Evolutionary conservation across 2,113 vertebrate genomes (phyloP), one percentile per base, ranked within the genome.

Genomic region (Jaculus jaculus): DNA sequence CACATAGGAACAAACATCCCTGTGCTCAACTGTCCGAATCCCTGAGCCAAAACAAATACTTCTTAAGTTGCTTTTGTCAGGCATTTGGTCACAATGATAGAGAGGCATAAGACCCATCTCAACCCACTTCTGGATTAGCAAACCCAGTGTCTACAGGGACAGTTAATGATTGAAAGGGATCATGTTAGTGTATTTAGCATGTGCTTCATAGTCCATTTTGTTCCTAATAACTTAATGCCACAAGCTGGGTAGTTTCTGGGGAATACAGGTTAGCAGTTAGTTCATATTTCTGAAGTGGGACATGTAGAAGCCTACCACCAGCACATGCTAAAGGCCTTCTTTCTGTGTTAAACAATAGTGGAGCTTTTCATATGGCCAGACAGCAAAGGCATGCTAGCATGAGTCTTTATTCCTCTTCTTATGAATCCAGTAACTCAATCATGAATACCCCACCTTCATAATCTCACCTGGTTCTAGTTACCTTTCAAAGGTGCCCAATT

Each of bases 81-180:
- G 6, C 54, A 54, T 54, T 54, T 54, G 54, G 54, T 54, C 10
- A 54, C 54, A 16, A 54, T 54, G 54, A 16, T 16, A 54, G 54
- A 54, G 2, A 54, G 3, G 54, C 15, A 16, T 54, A 54, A 54
- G 54, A 54, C 54, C 3, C 54, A 24, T 23, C 21, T 65, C 63
- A 65, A 28, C 24, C 26, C 24, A 26, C 63, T 28, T 28, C 23
- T 65, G 63, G 63, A 24, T 28, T 65, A 26, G 7, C 16, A 81
- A 34, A 81, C 26, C 2, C 58, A n/a, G 0, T 37, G 2, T 66
- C 63, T 42, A 2, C 3, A 37, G 54, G 15, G 34, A 54, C 11
- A 32, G 21, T 30, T 51, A 47, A 28, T 9, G 10, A 60, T 42
- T 60, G 26, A 81, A 63, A 58, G 39, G 28, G 34, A 20, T 86